Percentiles rank a stretch among this genome's conserved stretches.
These are phyloP conservation scores for Etheostoma nigrum DNA, from an alignment of 2,797 vertebrate genomes.

Conservation along the genomic window DNA sequence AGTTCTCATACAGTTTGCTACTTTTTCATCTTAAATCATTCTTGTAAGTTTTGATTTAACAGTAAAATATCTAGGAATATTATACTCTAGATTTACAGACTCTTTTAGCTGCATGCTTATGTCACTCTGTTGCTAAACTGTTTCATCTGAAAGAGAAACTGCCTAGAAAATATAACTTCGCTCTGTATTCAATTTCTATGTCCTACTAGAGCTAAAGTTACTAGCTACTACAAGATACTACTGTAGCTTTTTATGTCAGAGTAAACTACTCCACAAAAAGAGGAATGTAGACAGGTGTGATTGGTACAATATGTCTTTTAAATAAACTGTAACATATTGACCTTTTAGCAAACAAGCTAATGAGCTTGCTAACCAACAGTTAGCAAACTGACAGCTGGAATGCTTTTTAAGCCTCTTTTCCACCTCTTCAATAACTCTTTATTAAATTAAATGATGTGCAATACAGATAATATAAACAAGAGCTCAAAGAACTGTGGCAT, in stretches of 20 bases:
- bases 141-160: not conserved
- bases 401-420: not conserved
- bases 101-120: too few relatives aligned
- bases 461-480: not conserved
- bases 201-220: not conserved
- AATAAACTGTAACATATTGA: too few relatives aligned
- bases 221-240: not conserved
- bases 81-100: too few relatives aligned
- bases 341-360: not conserved
- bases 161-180: not conserved
- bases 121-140: too few relatives aligned
- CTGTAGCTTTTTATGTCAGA: not conserved
- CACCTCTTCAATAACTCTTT: not conserved
- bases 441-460: not conserved
- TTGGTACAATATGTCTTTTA: too few relatives aligned
- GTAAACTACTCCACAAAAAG: not conserved
- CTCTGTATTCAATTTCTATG: not conserved
- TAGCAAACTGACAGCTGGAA: too few relatives aligned
- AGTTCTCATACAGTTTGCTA: not conserved
- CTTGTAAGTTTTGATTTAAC: too few relatives aligned
- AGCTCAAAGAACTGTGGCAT: not conserved
- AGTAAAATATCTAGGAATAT: too few relatives aligned
- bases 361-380: not conserved
- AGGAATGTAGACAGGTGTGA: not conserved
- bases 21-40: not conserved